Evolutionary conservation across 2,113 vertebrate species (phyloP), one percentile per base, ranked within the genome.

Genomic region (Pagrus major): DNA sequence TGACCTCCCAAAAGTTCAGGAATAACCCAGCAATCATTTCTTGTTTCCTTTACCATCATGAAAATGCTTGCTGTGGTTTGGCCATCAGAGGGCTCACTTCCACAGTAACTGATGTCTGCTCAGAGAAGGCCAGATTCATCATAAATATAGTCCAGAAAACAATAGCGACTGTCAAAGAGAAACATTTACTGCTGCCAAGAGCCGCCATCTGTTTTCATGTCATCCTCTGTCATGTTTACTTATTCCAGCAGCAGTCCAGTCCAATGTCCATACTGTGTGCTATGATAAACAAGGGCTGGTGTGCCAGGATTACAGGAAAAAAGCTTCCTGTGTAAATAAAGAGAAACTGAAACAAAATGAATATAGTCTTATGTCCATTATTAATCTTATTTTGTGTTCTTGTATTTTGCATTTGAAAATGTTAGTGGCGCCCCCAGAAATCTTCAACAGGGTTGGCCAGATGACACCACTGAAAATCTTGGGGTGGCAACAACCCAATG

Each of bases 1-100:
- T 68, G 46, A 72, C 35, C 27, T 49, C 27, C 21, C 6, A 64
- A 64, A 67, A 41, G 18, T 41, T 52, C 37, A 49, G 27, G 55
- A 47, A 64, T 37, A 71, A 59, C 66, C 49, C 44, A 46, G 33
- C 18, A 33, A 37, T 66, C 61, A 55, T 39, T 33, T 74, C 23
- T 47, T 67, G 15, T 55, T 73, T 87, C 54, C 67, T 76, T 64
- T 59, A 51, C 46, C n/a, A n/a, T 72, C 41, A 35, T 70, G 14
- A 23, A 81, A 51, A 64, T 10, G 65, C 61, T 44, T 84, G 25
- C 71, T 82, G 79, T 76, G 56, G 68, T 85, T 64, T 76, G 70
- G 78, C 76, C 77, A 46, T 77, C 71, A 89, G 87, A 76, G 85
- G 85, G 81, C 85, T 85, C 88, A 86, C 88, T 88, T 37, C 47